These are phyloP conservation scores for Aurelia aurita complex sp. Pacific DNA, from an alignment of 30 jellyfish, hydroid and myxozoan genomes.

Conservation along the genomic window DNA sequence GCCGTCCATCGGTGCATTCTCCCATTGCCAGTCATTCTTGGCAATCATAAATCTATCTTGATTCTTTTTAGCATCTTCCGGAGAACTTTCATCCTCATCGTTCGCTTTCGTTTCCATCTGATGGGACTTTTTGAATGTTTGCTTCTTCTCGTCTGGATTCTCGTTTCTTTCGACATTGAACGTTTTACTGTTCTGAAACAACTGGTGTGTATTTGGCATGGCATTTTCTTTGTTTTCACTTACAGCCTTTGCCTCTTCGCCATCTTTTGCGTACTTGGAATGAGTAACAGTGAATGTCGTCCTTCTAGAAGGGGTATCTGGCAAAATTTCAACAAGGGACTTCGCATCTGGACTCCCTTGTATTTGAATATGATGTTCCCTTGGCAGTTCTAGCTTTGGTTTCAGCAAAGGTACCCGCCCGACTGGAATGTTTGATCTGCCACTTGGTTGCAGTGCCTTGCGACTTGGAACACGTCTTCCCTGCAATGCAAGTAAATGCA, in stretches of 20 bases:
- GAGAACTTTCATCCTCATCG: neutral
- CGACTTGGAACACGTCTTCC: neutral
- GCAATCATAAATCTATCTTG: neutral
- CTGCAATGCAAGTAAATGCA: too few relatives aligned
- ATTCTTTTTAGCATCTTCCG: too few relatives aligned
- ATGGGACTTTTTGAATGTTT: neutral
- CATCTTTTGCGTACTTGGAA: neutral
- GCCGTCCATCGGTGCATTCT: neutral
- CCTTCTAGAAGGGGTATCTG: constrained; percentile 81
- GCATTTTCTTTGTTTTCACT: constrained; percentile 28
- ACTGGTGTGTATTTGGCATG: neutral
- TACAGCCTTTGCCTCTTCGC: neutral
- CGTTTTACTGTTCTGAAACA: neutral
- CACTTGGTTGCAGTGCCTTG: constrained; percentile 37
- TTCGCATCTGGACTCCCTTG: constrained; percentile 39
- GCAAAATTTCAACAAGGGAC: constrained; percentile 44
- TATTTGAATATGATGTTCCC: neutral
- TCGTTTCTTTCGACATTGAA: constrained; percentile 21
- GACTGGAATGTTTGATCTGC: constrained; percentile 2
- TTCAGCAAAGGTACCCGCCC: neutral
- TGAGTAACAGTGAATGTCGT: constrained; percentile 67
- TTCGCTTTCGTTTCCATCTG: neutral
- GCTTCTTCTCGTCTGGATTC: neutral
- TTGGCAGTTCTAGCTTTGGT: neutral
- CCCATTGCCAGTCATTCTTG: neutral